Evolutionary conservation across 2,113 vertebrate species (phyloP), one percentile per base, ranked within the genome.

Genomic region (Prochilodus magdalenae): DNA sequence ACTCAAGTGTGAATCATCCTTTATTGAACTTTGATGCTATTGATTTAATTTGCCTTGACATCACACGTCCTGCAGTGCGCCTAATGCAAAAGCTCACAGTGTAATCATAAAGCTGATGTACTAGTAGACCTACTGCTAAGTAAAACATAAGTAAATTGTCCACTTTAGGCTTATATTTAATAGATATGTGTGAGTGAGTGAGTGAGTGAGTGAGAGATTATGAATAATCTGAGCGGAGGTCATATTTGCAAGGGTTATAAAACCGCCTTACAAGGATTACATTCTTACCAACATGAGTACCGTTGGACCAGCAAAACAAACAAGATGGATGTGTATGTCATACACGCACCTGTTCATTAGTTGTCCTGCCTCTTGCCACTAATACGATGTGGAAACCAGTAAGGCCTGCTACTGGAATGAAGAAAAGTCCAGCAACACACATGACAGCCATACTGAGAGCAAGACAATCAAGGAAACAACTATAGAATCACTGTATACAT

Each of bases 311-410:
- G 22, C 67, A 73, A 33, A 62, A 27, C 77, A 80, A 84, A 76
- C 33, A 84, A 4, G 10, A n/a, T 20, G 65, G 74, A 71, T 83
- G 59, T 22, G 27, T 20, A 5, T 40, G 47, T 51, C 65, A 72
- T 15, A 60, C 29, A 65, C 67, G 4, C 26, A 98, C 98, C 96
- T 99, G 98, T 65, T 99, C 97, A 0, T 99, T 99, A 80, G 97
- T 99, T 13, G 97, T 99, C 33, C 98, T 95, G 67, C 98, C 98
- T 85, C 98, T 94, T 33, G 97, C 97, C 91, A 99, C 98, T 7
- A 99, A 94, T 84, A 99, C 98, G 71, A 99, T 94, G 0, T 99
- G 98, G 91, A 99, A 99, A 36, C 97, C 98, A 0, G 97, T 98
- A 81, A 99, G 96, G 60, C 97, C 97, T 29, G 97, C 97, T 0